Evolutionary conservation across 2,113 vertebrate genomes (phyloP).

Genomic region (Solea senegalensis): DNA sequence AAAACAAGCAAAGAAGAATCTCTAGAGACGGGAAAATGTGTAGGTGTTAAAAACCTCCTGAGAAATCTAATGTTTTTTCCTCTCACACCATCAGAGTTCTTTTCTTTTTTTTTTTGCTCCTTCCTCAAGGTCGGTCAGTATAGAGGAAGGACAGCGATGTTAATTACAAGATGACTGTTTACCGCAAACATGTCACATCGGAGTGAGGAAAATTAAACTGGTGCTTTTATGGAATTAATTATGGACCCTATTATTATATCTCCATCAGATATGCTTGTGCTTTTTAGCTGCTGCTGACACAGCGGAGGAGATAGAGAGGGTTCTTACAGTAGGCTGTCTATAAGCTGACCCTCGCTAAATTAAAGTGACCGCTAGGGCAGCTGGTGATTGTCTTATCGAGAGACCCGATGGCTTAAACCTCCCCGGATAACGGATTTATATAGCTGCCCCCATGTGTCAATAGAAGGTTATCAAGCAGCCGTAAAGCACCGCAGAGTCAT

Average conservation of each 20-base stretch:
- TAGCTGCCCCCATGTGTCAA: slow-evolving; percentile 75
- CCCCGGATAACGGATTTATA: slow-evolving; percentile 77
- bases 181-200: slow-evolving; percentile 43
- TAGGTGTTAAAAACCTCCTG: slow-evolving; percentile 57
- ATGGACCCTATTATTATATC: slow-evolving; percentile 27
- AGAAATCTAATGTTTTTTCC: slow-evolving; percentile 55
- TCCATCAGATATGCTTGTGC: slow-evolving; percentile 32
- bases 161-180: slow-evolving; percentile 29
- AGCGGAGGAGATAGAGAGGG: slow-evolving; percentile 9
- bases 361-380: slow-evolving; percentile 43
- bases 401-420: slow-evolving; percentile 75
- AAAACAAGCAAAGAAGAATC: slow-evolving; percentile 43
- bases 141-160: slow-evolving; percentile 26
- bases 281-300: slow-evolving; percentile 15
- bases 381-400: slow-evolving; percentile 55
- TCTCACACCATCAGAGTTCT: slow-evolving; percentile 43
- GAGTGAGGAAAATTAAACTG: slow-evolving; percentile 26
- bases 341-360: slow-evolving; percentile 43
- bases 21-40: slow-evolving; percentile 55
- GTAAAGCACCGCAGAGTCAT: slow-evolving; percentile 52
- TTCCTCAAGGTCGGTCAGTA: slow-evolving; percentile 15
- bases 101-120: background rate
- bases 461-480: slow-evolving; percentile 79
- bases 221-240: slow-evolving; percentile 34
- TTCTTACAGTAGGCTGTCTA: slow-evolving; percentile 27